Conservation (phyloP, 2,888 invertebrate genomes). For the Macrosiphum euphorbiae region DNA sequence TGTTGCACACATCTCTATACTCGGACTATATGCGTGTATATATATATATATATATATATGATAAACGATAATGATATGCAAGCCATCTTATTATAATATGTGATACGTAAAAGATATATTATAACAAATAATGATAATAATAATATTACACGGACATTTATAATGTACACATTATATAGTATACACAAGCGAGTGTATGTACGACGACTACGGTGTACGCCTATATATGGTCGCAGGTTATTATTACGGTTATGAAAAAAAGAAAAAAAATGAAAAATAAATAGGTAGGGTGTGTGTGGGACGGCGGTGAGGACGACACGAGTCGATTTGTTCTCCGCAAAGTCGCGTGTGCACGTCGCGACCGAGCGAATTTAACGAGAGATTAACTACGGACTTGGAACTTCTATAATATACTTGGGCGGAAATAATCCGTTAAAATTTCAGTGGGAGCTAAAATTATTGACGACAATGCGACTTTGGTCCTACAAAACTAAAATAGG, state of each 20-base stretch:
- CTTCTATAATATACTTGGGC: too few species aligned
- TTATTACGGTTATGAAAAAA: neutral
- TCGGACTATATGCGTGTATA: neutral
- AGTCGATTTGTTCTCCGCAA: neutral
- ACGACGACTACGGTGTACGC: neutral
- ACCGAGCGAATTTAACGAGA: neutral
- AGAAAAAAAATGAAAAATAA: neutral
- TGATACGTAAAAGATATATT: neutral
- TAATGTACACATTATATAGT: neutral
- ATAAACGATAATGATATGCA: neutral
- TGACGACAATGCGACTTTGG: too few species aligned
- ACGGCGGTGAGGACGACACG: slow-evolving; percentile 3
- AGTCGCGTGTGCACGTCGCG: neutral
- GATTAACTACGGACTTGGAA: neutral
- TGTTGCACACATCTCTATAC: neutral
- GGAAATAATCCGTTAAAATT: too few species aligned
- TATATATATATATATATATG: neutral
- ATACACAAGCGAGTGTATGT: neutral
- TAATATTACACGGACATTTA: neutral
- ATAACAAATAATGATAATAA: slow-evolving; percentile 8
- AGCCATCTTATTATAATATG: neutral
- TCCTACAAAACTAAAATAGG: too few species aligned
- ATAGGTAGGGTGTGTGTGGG: neutral
- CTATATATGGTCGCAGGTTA: neutral
- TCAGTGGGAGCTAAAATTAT: too few species aligned